Conservation (phyloP, 1,140 invertebrate genomes). For the Caenorhabditis remanei region DNA sequence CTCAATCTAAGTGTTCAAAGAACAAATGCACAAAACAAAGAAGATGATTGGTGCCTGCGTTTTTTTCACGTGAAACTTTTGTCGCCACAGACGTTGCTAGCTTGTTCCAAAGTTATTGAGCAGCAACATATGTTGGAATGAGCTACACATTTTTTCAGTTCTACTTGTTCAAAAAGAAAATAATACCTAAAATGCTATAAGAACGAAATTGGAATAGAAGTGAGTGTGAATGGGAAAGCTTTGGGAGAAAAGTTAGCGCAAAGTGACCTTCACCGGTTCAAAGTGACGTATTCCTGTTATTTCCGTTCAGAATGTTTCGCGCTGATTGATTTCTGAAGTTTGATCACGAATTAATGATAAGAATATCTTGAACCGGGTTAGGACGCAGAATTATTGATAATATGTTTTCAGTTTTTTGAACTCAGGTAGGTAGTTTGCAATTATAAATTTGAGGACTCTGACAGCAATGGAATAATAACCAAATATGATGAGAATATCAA, state of each 20-base stretch:
- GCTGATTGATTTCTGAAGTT: conserved; percentile 16
- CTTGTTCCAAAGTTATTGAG: not conserved
- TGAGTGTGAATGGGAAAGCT: not conserved
- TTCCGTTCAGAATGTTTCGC: not conserved
- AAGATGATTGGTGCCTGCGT: conserved; percentile 29
- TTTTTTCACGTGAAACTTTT: conserved; percentile 31
- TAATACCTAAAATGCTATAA: too few species aligned
- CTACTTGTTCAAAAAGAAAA: not conserved
- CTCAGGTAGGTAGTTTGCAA: not conserved
- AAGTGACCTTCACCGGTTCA: too few species aligned
- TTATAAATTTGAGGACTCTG: too few species aligned
- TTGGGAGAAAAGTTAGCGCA: not conserved
- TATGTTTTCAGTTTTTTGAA: not conserved
- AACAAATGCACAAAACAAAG: conserved; percentile 48
- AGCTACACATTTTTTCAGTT: not conserved
- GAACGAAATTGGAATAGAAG: not conserved
- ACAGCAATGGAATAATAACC: too few species aligned
- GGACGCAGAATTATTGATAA: not conserved
- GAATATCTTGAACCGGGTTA: not conserved
- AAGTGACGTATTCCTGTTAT: conserved; percentile 17
- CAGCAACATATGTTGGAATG: not conserved
- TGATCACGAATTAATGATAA: not conserved
- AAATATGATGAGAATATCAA: too few species aligned
- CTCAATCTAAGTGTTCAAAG: conserved; percentile 25
- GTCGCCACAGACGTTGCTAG: not conserved